A percentile compares a stretch with the other conserved stretches of the same genome.
Conservation (phyloP, 2,888 invertebrate species). For the Vesta saturnalis region DNA sequence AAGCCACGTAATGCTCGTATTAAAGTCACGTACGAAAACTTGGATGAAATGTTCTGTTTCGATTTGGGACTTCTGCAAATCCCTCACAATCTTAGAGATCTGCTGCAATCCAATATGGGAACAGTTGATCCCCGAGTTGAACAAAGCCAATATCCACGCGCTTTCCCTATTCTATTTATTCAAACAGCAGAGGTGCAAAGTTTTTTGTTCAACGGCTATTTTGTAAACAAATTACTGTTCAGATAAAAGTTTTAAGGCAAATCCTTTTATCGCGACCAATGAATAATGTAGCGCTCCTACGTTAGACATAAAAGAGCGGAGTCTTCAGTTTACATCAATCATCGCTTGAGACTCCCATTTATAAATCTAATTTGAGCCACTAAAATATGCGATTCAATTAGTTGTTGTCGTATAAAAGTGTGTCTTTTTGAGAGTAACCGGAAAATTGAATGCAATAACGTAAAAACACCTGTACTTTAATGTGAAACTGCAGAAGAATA, state of each 20-base stretch:
- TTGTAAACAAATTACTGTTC: constrained; percentile 62
- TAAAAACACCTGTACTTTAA: constrained; percentile 4
- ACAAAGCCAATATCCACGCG: constrained; percentile 54
- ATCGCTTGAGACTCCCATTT: constrained; percentile 49
- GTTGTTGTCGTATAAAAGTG: constrained; percentile 49
- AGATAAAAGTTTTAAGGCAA: constrained; percentile 62
- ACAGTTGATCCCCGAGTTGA: constrained; percentile 59
- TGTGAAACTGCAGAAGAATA: neutral
- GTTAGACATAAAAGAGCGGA: constrained; percentile 44
- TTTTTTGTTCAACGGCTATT: constrained; percentile 59
- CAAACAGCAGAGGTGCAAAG: constrained; percentile 59
- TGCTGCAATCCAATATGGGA: constrained; percentile 62
- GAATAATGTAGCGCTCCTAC: constrained; percentile 59
- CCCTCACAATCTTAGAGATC: constrained; percentile 63
- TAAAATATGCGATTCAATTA: constrained; percentile 55
- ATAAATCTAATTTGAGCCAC: constrained; percentile 53
- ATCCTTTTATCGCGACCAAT: constrained; percentile 61
- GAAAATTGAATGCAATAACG: neutral
- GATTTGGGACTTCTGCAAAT: constrained; percentile 62
- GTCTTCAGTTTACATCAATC: constrained; percentile 44
- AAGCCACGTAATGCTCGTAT: constrained; percentile 57
- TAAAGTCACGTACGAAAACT: constrained; percentile 62
- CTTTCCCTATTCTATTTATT: constrained; percentile 58
- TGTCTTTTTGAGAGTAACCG: constrained; percentile 1
- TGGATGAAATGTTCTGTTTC: constrained; percentile 62